Base-by-base conservation (phyloP, 2,113 vertebrate genomes). In the Mustela lutreola region DNA sequence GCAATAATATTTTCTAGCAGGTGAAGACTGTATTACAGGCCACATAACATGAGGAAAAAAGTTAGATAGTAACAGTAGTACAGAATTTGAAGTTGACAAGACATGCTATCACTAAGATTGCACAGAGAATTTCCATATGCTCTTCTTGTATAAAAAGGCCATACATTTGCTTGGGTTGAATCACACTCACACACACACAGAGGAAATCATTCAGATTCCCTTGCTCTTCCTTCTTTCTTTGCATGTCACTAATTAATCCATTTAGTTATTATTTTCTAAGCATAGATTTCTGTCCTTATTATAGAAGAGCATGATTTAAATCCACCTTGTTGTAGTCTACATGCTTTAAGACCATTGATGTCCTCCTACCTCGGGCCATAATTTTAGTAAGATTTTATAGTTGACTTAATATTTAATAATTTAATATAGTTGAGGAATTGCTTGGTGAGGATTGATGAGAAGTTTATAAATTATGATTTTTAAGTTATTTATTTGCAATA, bases 371-470 rank as follows among this genome's bases (percentile, higher is more conserved):
- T 73, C 42, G 50, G 50, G 28, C 42, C 95, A 89, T 88, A 80
- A 79, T 96, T 97, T 96, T 91, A 93, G 62, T 96, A 96, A 42
- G 58, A 85, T 62, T 93, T 97, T 93, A 70, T 33, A 91, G 18
- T 48, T 48, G 45, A 48, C 28, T 48, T 78, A 78, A 48, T 48
- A 48, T 18, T 78, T 78, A 28, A 75, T 15, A 45, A 45, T 28
- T 26, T 75, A 48, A 78, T 1, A 9, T 56, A 73, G 67, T 81
- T 67, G 71, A 94, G 36, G 24, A 70, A 82, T 58, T 88, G 56
- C 8, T 60, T 95, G 50, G 45, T 96, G 42, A 42, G 11, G n/a
- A 83, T 65, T 88, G 19, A 93, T 80, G 95, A 83, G 65, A 94
- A 58, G 58, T 79, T 79, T 76, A 71, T 71, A 90, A 95, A 71